Evolutionary conservation across 1,140 invertebrate genomes (phyloP).

Genomic region (Zaprionus ghesquierei): DNA sequence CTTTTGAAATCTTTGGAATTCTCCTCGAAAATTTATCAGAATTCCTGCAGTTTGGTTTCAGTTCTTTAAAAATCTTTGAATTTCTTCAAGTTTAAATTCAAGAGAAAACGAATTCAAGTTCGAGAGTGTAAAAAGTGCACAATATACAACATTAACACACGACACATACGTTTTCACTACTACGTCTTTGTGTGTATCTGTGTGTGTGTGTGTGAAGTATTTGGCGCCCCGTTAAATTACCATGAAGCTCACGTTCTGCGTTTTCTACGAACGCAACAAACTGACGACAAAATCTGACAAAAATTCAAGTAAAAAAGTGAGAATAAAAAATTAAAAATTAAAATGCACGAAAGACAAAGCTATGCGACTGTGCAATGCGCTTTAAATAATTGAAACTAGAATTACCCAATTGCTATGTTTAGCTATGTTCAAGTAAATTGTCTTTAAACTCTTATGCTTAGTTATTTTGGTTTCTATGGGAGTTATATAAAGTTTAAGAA

Average conservation of each 20-base stretch:
- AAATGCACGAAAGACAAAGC: background rate
- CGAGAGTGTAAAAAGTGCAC: conserved; percentile 26
- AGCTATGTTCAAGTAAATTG: too few relatives aligned
- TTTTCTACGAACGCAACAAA: conserved; percentile 59
- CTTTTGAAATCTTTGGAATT: background rate
- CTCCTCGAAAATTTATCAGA: background rate
- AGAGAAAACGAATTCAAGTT: background rate
- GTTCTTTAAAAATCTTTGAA: background rate
- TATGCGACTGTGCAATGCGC: background rate
- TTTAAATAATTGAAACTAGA: background rate
- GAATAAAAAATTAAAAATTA: conserved; percentile 2
- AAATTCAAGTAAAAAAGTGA: conserved; percentile 10
- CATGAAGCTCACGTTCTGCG: conserved; percentile 71
- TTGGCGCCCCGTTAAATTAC: conserved; percentile 54
- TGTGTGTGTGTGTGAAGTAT: conserved; percentile 2
- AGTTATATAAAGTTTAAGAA: background rate
- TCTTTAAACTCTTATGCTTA: background rate
- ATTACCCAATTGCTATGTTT: too few relatives aligned
- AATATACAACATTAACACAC: conserved; percentile 24
- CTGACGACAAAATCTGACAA: conserved; percentile 57
- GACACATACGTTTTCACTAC: background rate
- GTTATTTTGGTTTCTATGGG: background rate
- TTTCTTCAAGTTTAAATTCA: background rate
- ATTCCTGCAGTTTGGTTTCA: background rate
- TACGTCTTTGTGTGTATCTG: background rate